Evolutionary conservation across 2,888 invertebrate species (phyloP).

Genomic region (Drosophila kokeensis): DNA sequence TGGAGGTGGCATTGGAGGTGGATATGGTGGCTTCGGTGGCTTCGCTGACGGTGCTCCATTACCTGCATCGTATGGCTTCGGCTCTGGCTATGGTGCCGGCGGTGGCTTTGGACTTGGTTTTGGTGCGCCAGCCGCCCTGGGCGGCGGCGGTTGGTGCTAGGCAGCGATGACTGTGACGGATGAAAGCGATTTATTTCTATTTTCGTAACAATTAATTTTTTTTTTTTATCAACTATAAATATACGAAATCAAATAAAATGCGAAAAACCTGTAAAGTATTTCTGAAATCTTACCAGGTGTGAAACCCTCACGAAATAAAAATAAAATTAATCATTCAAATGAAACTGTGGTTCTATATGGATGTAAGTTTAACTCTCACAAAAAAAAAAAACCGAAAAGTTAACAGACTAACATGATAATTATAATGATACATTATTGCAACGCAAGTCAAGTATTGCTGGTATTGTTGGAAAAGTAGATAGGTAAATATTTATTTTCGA

Average conservation of each 20-base stretch:
- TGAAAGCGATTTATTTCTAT: slow-evolving; percentile 17
- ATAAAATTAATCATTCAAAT: neutral
- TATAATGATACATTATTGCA: neutral
- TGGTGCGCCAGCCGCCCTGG: slow-evolving; percentile 60
- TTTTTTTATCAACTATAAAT: slow-evolving; percentile 39
- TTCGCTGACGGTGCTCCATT: slow-evolving; percentile 37
- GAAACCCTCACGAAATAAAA: neutral
- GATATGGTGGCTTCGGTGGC: slow-evolving; percentile 42
- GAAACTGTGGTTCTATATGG: neutral
- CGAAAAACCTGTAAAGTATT: neutral
- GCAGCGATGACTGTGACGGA: slow-evolving; percentile 5
- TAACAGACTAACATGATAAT: neutral
- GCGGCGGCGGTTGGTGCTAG: slow-evolving; percentile 70
- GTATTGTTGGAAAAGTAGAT: neutral
- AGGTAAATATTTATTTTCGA: neutral
- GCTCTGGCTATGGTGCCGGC: slow-evolving; percentile 62
- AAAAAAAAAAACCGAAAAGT: neutral
- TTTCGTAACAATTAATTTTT: slow-evolving; percentile 20
- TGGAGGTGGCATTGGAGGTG: slow-evolving; percentile 44
- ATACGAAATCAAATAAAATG: slow-evolving; percentile 35
- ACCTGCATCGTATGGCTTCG: slow-evolving; percentile 62
- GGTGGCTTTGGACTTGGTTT: slow-evolving; percentile 69
- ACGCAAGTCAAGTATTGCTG: neutral
- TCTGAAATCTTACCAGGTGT: neutral
- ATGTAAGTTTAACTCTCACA: neutral